Conservation (phyloP, 2,888 invertebrate species). For the Stenodera caucasica region DNA sequence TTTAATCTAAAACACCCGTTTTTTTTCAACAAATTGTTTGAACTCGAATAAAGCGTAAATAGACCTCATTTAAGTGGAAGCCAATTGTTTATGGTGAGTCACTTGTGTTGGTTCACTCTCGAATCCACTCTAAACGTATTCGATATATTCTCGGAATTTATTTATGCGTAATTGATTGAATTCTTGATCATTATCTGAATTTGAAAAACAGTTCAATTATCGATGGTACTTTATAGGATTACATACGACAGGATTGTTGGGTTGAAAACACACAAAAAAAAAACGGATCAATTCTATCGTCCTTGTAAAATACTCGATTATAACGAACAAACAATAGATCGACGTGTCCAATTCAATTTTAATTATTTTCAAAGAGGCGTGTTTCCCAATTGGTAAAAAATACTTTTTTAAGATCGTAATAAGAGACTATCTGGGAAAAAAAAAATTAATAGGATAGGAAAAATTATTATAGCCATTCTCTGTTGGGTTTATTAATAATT, state of each 20-base stretch:
- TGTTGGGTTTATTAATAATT: neutral
- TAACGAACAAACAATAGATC: conserved; percentile 1
- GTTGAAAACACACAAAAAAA: neutral
- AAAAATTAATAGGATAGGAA: neutral
- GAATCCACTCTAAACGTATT: no score
- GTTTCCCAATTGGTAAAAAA: conserved; percentile 1
- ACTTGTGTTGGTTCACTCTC: no score
- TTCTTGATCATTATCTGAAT: neutral
- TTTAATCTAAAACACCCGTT: neutral
- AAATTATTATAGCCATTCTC: neutral
- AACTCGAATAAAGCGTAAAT: no score
- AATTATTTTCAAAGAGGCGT: conserved; percentile 9
- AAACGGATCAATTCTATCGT: conserved; percentile 3
- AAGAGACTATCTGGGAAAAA: no score
- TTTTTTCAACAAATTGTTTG: no score
- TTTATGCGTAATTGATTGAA: conserved; percentile 3
- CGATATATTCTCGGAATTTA: no score
- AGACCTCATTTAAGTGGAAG: no score
- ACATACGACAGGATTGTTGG: no score
- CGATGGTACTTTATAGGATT: no score
- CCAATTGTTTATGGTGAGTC: no score
- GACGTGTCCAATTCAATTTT: conserved; percentile 13
- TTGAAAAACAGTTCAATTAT: no score
- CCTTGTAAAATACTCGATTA: conserved; percentile 4
- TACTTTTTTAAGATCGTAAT: no score